Conservation (phyloP, 2,888 invertebrate species). For the Tuta absoluta region DNA sequence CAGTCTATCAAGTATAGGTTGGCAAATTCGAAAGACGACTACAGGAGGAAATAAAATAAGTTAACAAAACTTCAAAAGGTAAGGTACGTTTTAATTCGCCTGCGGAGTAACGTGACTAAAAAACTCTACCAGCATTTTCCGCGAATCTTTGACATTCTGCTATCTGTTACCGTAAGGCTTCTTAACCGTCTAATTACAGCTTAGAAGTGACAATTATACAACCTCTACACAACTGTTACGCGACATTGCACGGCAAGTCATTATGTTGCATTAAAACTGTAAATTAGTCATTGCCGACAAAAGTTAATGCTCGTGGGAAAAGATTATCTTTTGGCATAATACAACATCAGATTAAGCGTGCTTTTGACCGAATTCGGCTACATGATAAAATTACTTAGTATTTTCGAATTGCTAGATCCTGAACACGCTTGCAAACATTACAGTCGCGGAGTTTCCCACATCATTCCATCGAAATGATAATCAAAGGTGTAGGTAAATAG, state of each 20-base stretch:
- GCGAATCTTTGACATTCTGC: constrained; percentile 33
- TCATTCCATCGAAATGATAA: too few relatives aligned
- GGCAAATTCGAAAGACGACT: too few relatives aligned
- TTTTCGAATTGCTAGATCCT: too few relatives aligned
- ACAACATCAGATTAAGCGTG: not conserved
- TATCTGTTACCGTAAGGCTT: constrained; percentile 30
- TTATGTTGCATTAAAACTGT: constrained; percentile 67
- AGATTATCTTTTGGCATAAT: constrained; percentile 14
- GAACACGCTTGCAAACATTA: too few relatives aligned
- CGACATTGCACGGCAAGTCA: constrained; percentile 61
- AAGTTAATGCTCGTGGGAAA: constrained; percentile 22
- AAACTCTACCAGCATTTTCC: constrained; percentile 10
- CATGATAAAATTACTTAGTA: too few relatives aligned
- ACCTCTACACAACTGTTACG: constrained; percentile 49
- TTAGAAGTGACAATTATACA: constrained; percentile 47
- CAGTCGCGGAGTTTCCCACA: too few relatives aligned
- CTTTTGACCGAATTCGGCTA: constrained; percentile 1
- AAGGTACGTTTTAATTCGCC: too few relatives aligned
- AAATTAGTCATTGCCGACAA: constrained; percentile 36
- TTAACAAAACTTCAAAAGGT: too few relatives aligned
- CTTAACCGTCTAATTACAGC: constrained; percentile 21
- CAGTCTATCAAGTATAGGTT: too few relatives aligned
- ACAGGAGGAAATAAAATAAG: too few relatives aligned
- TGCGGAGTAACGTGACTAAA: too few relatives aligned
- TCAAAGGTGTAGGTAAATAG: too few relatives aligned